phyloP scores from a whole-genome alignment of 2,113 vertebrate genomes.

The Prietella phreatophila region DNA sequence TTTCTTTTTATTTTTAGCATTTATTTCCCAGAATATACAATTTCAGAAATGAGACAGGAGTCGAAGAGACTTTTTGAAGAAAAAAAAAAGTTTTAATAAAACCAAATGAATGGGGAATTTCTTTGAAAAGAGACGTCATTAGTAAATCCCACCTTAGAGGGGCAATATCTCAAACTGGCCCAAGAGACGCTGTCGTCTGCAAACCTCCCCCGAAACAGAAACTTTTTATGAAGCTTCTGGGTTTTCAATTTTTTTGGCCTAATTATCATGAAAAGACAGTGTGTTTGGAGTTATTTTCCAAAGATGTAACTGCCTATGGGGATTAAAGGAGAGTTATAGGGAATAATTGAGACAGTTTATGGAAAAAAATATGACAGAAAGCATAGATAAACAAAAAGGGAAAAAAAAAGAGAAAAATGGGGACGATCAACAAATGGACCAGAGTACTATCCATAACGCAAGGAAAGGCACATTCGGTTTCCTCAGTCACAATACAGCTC shows the following conservation, averaged over 20 bases:
- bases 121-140: constrained; percentile 35
- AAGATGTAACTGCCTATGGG: constrained; percentile 7
- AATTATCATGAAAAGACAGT: constrained; percentile 37
- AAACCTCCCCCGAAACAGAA: constrained; percentile 10
- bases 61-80: not conserved
- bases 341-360: constrained; percentile 3
- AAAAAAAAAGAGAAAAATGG: not conserved
- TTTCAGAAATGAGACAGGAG: not conserved
- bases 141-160: constrained; percentile 43
- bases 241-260: constrained; percentile 33
- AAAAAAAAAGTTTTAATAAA: constrained; percentile 13
- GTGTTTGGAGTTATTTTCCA: constrained; percentile 19
- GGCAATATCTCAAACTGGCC: constrained; percentile 37
- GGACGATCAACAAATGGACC: not conserved
- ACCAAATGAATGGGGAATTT: constrained; percentile 30
- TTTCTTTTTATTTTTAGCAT: not conserved
- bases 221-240: constrained; percentile 33
- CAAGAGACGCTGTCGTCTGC: constrained; percentile 34
- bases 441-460: not conserved
- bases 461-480: not conserved
- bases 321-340: constrained; percentile 10
- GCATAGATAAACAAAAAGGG: constrained; percentile 3
- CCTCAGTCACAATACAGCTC: not conserved
- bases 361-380: not conserved
- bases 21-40: not conserved